Evolutionary conservation across 1,140 invertebrate genomes (phyloP).

Genomic region (Drosophila lini): DNA sequence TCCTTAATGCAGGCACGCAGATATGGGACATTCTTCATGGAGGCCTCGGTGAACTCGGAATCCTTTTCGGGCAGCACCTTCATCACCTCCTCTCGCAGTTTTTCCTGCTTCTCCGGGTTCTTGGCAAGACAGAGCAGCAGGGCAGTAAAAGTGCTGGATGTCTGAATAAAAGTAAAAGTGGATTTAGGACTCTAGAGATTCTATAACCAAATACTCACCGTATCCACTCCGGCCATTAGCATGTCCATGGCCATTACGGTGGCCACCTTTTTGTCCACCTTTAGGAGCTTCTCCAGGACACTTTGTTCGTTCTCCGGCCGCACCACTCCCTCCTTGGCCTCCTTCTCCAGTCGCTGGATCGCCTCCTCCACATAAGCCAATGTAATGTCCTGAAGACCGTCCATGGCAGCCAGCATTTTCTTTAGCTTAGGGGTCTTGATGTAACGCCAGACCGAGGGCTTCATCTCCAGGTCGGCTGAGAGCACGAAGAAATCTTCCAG

Average conservation of each 20-base stretch:
- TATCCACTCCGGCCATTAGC: constrained; percentile 83
- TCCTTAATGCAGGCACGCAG: constrained; percentile 89
- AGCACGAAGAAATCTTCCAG: constrained; percentile 87
- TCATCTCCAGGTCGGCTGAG: constrained; percentile 86
- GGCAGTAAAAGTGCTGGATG: constrained; percentile 47
- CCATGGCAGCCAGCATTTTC: constrained; percentile 85
- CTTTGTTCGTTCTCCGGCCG: constrained; percentile 69
- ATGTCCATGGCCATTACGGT: constrained; percentile 84
- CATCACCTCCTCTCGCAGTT: constrained; percentile 89
- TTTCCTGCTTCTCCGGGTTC: constrained; percentile 90
- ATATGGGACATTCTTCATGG: constrained; percentile 86
- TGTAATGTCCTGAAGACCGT: constrained; percentile 59
- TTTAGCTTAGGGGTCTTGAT: constrained; percentile 86
- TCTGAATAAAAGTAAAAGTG: constrained; percentile 23
- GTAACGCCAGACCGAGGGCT: constrained; percentile 87
- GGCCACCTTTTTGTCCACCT: constrained; percentile 85
- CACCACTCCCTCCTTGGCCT: constrained; percentile 35
- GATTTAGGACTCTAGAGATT: no score
- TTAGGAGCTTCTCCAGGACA: constrained; percentile 84
- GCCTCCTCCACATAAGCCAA: constrained; percentile 66
- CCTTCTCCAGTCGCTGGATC: constrained; percentile 54
- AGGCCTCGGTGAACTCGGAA: constrained; percentile 85
- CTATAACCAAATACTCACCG: constrained; percentile 39
- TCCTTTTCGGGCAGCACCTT: constrained; percentile 85
- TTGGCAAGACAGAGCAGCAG: constrained; percentile 86